Evolutionary conservation across 1,140 invertebrate species (phyloP).

Genomic region (Meteorus sp.): DNA sequence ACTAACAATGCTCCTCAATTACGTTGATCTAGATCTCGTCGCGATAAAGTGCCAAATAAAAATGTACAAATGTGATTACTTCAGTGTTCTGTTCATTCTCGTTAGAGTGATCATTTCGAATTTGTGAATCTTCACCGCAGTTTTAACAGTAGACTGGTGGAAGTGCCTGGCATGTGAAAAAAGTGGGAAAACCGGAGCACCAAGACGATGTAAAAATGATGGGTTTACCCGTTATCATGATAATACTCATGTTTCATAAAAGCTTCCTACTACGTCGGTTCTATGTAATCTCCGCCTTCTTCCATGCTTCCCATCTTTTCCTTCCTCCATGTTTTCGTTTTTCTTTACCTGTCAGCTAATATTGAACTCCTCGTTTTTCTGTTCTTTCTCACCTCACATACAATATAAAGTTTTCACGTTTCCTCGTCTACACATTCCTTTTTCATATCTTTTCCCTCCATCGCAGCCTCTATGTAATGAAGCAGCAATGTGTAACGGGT

Average conservation of each 20-base stretch:
- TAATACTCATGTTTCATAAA: constrained; percentile 42
- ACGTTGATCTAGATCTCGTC: constrained; percentile 15
- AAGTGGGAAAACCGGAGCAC: constrained; percentile 22
- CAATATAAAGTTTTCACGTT: background rate
- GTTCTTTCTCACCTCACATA: constrained; percentile 1
- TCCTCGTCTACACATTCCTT: no score
- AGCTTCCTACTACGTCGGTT: constrained; percentile 32
- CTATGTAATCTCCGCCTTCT: constrained; percentile 22
- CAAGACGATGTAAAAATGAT: constrained; percentile 40
- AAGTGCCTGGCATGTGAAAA: constrained; percentile 18
- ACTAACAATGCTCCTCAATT: background rate
- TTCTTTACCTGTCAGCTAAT: background rate
- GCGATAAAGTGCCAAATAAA: background rate
- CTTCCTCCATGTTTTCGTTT: constrained; percentile 12
- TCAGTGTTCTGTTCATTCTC: constrained; percentile 36
- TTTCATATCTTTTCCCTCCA: constrained; percentile 13
- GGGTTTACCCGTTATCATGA: constrained; percentile 47
- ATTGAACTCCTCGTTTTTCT: background rate
- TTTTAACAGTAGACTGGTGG: constrained; percentile 33
- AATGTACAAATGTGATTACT: constrained; percentile 41
- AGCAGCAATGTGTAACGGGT: constrained; percentile 15
- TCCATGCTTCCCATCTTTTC: constrained; percentile 11
- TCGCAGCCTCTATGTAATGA: constrained; percentile 31
- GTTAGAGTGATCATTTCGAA: constrained; percentile 47
- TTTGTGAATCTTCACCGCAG: constrained; percentile 47